Conservation (phyloP, 2,113 vertebrate species). For the Carassius carassius region DNA sequence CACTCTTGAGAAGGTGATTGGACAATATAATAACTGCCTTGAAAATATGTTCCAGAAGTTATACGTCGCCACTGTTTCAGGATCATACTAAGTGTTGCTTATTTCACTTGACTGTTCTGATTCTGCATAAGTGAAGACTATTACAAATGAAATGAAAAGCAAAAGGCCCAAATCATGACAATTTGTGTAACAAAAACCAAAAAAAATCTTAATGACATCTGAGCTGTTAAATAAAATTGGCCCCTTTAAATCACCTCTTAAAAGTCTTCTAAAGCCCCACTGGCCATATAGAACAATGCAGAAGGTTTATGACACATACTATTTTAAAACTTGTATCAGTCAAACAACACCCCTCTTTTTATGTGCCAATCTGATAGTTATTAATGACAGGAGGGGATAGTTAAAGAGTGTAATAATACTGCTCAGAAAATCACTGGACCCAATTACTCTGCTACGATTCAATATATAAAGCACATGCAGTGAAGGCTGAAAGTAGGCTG, state of each 20-base stretch:
- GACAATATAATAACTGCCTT: constrained; percentile 1
- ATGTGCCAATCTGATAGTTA: neutral
- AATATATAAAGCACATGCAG: constrained; percentile 31
- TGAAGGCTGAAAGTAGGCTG: neutral
- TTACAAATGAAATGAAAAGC: neutral
- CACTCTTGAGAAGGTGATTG: neutral
- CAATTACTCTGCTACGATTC: neutral
- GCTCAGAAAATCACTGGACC: constrained; percentile 22
- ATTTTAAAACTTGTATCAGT: neutral
- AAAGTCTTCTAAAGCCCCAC: neutral
- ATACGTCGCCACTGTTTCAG: neutral
- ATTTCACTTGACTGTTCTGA: neutral
- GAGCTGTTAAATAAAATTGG: neutral
- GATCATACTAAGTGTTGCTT: neutral
- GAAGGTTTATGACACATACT: neutral
- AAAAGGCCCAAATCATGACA: constrained; percentile 5
- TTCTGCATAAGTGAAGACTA: neutral
- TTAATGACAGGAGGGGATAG: neutral
- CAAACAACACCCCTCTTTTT: neutral
- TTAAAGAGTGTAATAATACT: constrained; percentile 1
- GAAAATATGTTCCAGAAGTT: constrained; percentile 1
- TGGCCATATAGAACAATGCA: neutral
- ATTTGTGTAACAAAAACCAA: neutral
- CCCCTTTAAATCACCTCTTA: neutral
- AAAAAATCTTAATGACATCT: neutral